phyloP scores from a whole-genome alignment of 2,113 vertebrate genomes.

The Camelus dromedarius region DNA sequence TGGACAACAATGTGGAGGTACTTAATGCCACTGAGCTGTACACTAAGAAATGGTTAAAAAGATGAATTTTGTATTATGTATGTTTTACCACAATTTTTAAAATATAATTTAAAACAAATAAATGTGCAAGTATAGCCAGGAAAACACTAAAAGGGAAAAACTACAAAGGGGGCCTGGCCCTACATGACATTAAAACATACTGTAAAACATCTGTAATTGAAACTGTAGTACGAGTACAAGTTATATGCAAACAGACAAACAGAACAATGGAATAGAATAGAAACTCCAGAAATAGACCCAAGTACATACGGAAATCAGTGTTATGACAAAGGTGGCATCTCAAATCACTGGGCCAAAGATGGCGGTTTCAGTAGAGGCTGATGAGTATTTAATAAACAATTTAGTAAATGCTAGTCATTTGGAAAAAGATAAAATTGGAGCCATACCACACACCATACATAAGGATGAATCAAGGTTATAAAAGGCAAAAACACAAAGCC shows the following conservation, averaged over 20 bases:
- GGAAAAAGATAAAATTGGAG: background rate
- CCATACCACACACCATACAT: background rate
- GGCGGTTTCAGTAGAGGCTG: background rate
- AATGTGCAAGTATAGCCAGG: background rate
- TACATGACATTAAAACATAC: background rate
- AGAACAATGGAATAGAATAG: background rate
- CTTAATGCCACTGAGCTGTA: background rate
- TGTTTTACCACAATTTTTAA: background rate
- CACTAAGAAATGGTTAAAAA: background rate
- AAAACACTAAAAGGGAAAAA: background rate
- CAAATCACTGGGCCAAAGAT: background rate
- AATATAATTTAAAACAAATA: background rate
- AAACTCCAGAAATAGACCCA: background rate
- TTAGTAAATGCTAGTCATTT: background rate
- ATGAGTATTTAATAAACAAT: background rate
- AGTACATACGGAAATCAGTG: background rate
- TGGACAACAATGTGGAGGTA: background rate
- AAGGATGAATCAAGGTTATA: background rate
- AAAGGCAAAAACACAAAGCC: background rate
- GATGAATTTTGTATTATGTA: background rate
- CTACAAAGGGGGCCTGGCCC: background rate
- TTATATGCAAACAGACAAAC: background rate
- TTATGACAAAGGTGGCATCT: background rate
- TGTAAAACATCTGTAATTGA: background rate
- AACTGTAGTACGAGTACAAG: background rate